Evolutionary conservation across 2,888 invertebrate genomes (phyloP), one percentile per base, ranked within the genome.

Genomic region (Pseudoips prasinana): DNA sequence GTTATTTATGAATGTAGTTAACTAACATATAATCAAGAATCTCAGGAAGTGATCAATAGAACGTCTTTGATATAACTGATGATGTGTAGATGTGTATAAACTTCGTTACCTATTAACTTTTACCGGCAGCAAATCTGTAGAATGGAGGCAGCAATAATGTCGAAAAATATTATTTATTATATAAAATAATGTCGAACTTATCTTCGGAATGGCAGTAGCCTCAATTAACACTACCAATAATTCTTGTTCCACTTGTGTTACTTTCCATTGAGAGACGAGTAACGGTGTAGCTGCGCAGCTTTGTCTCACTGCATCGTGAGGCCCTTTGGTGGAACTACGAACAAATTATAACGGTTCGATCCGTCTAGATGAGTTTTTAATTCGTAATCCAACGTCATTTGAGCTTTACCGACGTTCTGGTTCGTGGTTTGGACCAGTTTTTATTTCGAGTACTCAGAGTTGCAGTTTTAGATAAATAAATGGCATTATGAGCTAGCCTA

Each of bases 171-270:
- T 5, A 20, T 20, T 7, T n/a, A 20, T 20, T 20, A 2, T 20
- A 37, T 26, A 28, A 46, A 44, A 40, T 58, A 61, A 61, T 64
- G 56, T 64, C 63, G 61, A 60, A 62, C 64, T 58, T 62, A 67
- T 64, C 56, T 44, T 19, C 20, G 7, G 17, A 27, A 30, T 33
- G 56, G 55, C 54, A 59, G 69, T 63, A 70, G 67, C 67, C 71
- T 69, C 71, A 78, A 84, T 84, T 76, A 82, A 75, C 63, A 59
- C 63, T 62, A 60, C 61, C 59, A 62, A 65, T 73, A 68, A 79
- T 76, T 73, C 71, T 78, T 58, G 72, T 77, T 77, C 73, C 72
- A 81, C 71, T 76, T 71, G 76, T 76, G 68, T 79, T 80, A 76
- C 79, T 83, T 84, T 83, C 77, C 65, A 72, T 63, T 58, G 64